Evolutionary conservation across 1,140 invertebrate species (phyloP), one percentile per base, ranked within the genome.

Genomic region (Trichomalopsis sarcophagae): DNA sequence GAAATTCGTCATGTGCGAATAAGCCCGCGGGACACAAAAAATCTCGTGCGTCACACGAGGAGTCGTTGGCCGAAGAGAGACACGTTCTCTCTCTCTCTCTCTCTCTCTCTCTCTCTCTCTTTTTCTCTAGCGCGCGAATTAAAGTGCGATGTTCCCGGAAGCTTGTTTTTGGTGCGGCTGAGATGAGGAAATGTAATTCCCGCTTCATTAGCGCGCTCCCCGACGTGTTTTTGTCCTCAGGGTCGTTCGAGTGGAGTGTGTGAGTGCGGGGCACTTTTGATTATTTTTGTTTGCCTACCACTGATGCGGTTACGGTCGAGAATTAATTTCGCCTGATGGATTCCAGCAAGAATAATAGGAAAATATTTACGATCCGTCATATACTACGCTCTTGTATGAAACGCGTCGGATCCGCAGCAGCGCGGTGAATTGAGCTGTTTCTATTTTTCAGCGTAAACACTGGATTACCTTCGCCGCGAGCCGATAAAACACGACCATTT

Each of bases 11-110:
- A 62, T 62, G 55, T 71, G 30, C 69, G 23, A 71, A 71, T 71
- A 33, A 62, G 55, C 73, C 33, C 4, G 27, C 33, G 73, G 17
- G 33, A 74, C 10, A 74, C 2, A 40, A 74, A 74, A 74, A 36
- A 40, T 74, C 33, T 74, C 73, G 73, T 74, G 73, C 73, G 36
- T 74, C 73, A 74, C 73, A 74, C 13, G 14, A 74, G 33, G 7
- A 21, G 55, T 40, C 30, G 69, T 71, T 71, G 23, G 23, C 27
- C 30, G 30, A 0, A 3, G 33, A 27, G 69, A 27, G 69, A 30
- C 69, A 30, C 14, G 33, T 74, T 36, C 30, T 36, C 33, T 36
- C 33, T 36, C 5, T 36, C 33, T 33, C 33, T 33, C 5, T 33
- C 33, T 36, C 30, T 33, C 33, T 33, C 33, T 36, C 6, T 36